Conservation (phyloP, 2,113 vertebrate genomes). For the Mirza zaza region DNA sequence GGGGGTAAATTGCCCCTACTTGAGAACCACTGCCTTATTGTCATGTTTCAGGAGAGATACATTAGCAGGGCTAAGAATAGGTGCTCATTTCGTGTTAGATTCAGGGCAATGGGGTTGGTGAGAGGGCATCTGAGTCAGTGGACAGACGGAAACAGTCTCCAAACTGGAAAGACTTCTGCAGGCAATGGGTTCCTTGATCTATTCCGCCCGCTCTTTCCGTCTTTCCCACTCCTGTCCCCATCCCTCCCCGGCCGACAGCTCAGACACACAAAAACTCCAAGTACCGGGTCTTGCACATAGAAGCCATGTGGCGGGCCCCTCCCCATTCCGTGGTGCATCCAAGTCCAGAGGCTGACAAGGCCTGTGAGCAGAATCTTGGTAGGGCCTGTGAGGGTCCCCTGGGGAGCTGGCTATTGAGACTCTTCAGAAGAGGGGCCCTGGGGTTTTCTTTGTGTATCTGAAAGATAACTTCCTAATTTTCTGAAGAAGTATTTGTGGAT, state of each 20-base stretch:
- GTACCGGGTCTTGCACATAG: not conserved
- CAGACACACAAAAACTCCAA: not conserved
- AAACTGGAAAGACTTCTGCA: not conserved
- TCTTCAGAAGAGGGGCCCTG: not conserved
- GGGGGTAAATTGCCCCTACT: not conserved
- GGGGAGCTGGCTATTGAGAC: not conserved
- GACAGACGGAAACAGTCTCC: not conserved
- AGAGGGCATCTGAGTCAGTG: not conserved
- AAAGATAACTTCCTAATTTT: not conserved
- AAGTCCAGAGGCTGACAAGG: not conserved
- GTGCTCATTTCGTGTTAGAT: not conserved
- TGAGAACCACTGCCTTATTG: not conserved
- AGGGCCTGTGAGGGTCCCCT: not conserved
- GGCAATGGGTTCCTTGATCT: not conserved
- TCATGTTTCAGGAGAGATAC: not conserved
- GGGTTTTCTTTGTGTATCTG: not conserved
- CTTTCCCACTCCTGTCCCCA: fast-evolving
- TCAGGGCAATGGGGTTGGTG: not conserved
- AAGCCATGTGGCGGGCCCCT: not conserved
- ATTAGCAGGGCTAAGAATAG: not conserved
- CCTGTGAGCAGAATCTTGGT: not conserved
- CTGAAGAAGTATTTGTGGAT: not conserved
- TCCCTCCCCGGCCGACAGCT: not conserved
- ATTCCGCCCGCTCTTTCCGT: not conserved
- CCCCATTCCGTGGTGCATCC: not conserved